These are phyloP conservation scores for Picathartes gymnocephalus DNA, from an alignment of 2,113 vertebrate genomes.

Conservation along the genomic window DNA sequence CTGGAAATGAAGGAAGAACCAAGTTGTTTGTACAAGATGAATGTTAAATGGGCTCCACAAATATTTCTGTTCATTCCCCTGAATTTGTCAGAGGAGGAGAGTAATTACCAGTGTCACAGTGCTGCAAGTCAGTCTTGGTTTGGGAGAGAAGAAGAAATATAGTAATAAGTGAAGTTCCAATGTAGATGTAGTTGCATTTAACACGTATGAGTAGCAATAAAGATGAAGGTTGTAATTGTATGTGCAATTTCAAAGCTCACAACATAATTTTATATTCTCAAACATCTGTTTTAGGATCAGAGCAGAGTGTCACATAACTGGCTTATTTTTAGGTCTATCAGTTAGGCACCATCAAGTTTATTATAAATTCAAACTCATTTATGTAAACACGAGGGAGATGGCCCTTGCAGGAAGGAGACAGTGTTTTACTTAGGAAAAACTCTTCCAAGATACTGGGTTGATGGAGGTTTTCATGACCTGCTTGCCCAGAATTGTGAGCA, in stretches of 20 bases:
- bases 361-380: constrained; percentile 57
- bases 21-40: neutral
- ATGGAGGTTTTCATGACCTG: neutral
- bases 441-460: neutral
- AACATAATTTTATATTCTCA: constrained; percentile 24
- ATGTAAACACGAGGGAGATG: neutral
- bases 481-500: neutral
- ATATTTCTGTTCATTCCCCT: neutral
- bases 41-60: neutral
- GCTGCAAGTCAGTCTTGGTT: neutral
- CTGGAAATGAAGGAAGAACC: neutral
- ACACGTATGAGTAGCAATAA: constrained; percentile 58
- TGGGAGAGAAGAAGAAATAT: neutral
- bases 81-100: neutral
- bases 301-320: constrained; percentile 44
- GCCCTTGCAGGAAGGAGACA: neutral
- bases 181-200: neutral
- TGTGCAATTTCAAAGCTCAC: constrained; percentile 31
- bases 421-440: neutral
- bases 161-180: constrained; percentile 3
- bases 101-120: neutral
- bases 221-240: constrained; percentile 54
- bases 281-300: constrained; percentile 66
- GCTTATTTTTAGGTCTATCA: constrained; percentile 18
- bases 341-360: constrained; percentile 60